Evolutionary conservation across 2,888 invertebrate genomes (phyloP), one percentile per base, ranked within the genome.

Genomic region (Ophonus ardosiacus): DNA sequence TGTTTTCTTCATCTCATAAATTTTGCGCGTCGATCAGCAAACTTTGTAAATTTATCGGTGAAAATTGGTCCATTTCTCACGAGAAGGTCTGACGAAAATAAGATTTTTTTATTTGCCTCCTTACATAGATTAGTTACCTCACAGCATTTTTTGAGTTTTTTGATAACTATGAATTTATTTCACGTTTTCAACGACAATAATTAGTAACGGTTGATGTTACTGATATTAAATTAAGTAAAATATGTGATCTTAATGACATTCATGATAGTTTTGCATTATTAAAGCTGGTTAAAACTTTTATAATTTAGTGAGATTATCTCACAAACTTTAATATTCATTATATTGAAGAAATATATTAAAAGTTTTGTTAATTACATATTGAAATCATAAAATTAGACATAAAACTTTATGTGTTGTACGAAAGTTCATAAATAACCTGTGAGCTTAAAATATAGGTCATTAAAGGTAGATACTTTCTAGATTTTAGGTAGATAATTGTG

Each of bases 31-130:
- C 78, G 31, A 40, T 81, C 65, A 65, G 63, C 57, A 81, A 80
- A 81, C 38, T 81, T 81, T 65, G 38, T 17, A 18, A 63, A 81
- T 81, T 81, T 81, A 81, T 81, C 81, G 81, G 51, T 7, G 65
- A 56, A 63, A 21, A 63, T 74, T 63, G 65, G 43, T 40, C 65
- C 63, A 81, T 81, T 81, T 81, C 43, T 13, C 57, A 78, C 56
- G 17, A 74, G 40, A 74, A 74, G n/a, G 15, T 31, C 8, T 0
- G 2, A 10, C 38, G 63, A 24, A 24, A 63, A 63, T 24, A 24
- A 21, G 24, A 63, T 63, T 63, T 63, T 63, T 63, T 63, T 24
- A 21, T 61, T 6, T 31, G 4, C 4, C 5, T 6, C 5, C 31
- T 31, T 31, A 4, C 31, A 5, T 31, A 31, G 31, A 31, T 31